Evolutionary conservation across 2,888 invertebrate genomes (phyloP), one percentile per base, ranked within the genome.

Genomic region (Drosophila kokeensis): DNA sequence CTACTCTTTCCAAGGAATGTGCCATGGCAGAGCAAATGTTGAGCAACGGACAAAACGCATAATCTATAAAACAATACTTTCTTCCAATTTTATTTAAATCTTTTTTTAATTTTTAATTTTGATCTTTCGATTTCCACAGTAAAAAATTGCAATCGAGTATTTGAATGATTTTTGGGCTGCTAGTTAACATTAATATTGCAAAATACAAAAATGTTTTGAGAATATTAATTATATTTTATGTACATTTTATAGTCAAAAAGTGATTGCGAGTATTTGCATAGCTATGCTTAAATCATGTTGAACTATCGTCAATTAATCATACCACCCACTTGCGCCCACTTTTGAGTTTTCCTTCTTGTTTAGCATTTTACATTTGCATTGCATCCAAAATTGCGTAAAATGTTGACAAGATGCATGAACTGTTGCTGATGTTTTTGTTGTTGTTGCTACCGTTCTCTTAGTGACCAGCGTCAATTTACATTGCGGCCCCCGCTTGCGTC

Each of bases 351-450:
- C 8, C 45, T 49, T 55, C 53, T 36, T 32, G 38, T 52, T 69
- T 70, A 38, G 38, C 75, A 63, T 75, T 67, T 63, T 40, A 50
- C 45, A 70, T 75, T 79, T 77, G 66, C 70, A 79, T 79, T 62
- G 65, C 79, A 66, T 76, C 54, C 60, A 64, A 71, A 76, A 75
- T 76, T 80, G 68, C 64, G 64, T 53, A 72, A 79, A 79, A 62
- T 76, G 76, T 58, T 79, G 76, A 78, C 67, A 78, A 79, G 76
- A 79, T 78, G 77, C 67, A 79, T 79, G 64, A 67, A 49, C 52
- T 52, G 66, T 42, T 21, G 62, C 40, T 36, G 63, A 21, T 40
- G 54, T 40, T 42, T 32, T 36, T 53, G 40, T n/a, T 40, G 21
- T 15, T 30, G 40, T 55, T 74, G 32, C 67, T 10, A 11, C 21